Percentiles rank a stretch among this genome's conserved stretches.
Conservation (phyloP, 1,140 invertebrate genomes). For the Orchesella cincta region DNA sequence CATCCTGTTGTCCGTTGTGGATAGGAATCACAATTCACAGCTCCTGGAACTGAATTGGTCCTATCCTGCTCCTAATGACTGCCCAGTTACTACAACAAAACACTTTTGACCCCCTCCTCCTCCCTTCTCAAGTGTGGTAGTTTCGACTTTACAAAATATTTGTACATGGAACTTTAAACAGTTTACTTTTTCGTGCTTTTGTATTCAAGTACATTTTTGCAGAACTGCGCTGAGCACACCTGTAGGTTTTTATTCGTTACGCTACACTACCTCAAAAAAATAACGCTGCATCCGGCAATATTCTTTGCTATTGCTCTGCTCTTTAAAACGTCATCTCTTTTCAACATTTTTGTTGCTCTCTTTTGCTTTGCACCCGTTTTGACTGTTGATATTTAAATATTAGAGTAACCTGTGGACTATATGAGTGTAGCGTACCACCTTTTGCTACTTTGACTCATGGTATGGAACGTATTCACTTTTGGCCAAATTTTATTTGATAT, state of each 20-base stretch:
- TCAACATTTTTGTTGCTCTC: too few species aligned
- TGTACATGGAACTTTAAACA: background rate
- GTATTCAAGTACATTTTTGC: background rate
- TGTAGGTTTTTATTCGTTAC: conserved; percentile 22
- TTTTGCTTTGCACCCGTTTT: too few species aligned
- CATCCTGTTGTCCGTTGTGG: too few species aligned
- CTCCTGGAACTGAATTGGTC: background rate
- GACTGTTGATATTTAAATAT: too few species aligned
- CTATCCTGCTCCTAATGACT: too few species aligned
- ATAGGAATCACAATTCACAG: background rate
- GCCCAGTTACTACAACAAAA: background rate
- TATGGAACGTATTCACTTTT: too few species aligned
- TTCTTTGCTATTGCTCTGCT: background rate
- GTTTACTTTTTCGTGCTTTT: background rate
- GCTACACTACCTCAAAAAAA: conserved; percentile 19
- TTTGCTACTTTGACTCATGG: too few species aligned
- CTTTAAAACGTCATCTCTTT: background rate
- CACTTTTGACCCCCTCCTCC: background rate
- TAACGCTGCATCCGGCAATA: background rate
- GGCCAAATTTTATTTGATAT: too few species aligned
- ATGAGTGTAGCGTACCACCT: too few species aligned
- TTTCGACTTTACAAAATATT: background rate
- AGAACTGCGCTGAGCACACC: conserved; percentile 5
- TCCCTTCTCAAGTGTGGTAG: too few species aligned
- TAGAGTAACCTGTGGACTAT: too few species aligned